Evolutionary conservation across 2,888 invertebrate genomes (phyloP).

Genomic region (Phragmatobia fuliginosa): DNA sequence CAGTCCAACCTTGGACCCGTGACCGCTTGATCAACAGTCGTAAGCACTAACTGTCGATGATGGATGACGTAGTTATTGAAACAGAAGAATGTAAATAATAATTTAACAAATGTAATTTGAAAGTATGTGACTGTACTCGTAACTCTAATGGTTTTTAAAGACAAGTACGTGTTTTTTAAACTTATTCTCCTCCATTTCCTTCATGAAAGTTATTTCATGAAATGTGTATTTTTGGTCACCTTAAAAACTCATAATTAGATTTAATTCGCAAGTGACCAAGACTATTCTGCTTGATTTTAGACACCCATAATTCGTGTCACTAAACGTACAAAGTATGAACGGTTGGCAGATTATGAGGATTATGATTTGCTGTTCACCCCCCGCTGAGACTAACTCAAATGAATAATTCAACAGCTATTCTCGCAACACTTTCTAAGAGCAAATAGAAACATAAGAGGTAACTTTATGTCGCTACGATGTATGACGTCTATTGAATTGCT

Average conservation of each 20-base stretch:
- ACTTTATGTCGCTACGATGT: conserved; percentile 44
- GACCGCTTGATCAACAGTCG: no score
- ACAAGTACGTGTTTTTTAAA: not conserved
- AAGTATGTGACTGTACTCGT: not conserved
- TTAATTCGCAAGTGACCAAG: conserved; percentile 1
- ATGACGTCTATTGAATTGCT: conserved; percentile 49
- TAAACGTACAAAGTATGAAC: conserved; percentile 37
- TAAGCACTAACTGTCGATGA: no score
- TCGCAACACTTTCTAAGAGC: conserved; percentile 34
- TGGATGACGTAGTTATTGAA: no score
- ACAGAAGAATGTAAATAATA: no score
- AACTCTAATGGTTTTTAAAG: not conserved
- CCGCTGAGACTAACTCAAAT: conserved; percentile 44
- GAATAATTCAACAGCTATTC: conserved; percentile 50
- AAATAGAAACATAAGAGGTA: conserved; percentile 51
- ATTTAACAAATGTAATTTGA: no score
- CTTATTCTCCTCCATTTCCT: not conserved
- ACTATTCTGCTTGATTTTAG: conserved; percentile 30
- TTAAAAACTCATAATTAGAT: not conserved
- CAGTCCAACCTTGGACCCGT: no score
- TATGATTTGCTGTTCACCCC: conserved; percentile 50
- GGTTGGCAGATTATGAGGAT: conserved; percentile 47
- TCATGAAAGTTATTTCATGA: not conserved
- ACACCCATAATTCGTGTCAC: conserved; percentile 42
- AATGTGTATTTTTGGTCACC: not conserved